Percentiles rank a stretch among this genome's conserved stretches.
Conservation (phyloP, 2,797 vertebrate genomes). For the Aotus griseimembra region DNA sequence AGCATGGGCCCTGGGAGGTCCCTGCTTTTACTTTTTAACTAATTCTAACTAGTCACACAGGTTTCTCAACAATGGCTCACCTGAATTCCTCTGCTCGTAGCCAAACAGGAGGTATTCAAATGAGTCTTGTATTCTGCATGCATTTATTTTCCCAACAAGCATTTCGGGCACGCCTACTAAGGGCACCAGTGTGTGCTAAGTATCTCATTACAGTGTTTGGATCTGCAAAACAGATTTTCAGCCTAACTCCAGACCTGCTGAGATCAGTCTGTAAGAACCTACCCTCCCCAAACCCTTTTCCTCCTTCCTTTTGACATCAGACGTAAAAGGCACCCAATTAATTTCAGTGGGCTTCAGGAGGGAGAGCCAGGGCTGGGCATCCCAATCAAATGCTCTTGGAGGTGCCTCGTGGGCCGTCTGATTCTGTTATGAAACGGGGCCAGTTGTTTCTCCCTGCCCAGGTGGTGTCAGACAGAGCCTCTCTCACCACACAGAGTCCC, state of each 20-base stretch:
- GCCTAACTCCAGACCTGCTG: not conserved
- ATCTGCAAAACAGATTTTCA: not conserved
- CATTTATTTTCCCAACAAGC: not conserved
- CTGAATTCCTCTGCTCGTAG: slow-evolving; percentile 45
- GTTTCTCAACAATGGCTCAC: slow-evolving; percentile 57
- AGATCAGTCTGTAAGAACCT: not conserved
- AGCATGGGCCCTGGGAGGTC: slow-evolving; percentile 36
- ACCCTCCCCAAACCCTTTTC: not conserved
- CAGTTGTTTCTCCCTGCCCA: not conserved
- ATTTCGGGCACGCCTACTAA: not conserved
- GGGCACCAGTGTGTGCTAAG: not conserved
- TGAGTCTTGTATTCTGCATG: not conserved
- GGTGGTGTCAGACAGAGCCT: not conserved
- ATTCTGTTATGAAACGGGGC: not conserved
- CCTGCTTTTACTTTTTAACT: slow-evolving; percentile 69
- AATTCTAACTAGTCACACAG: slow-evolving; percentile 44
- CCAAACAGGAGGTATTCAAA: not conserved
- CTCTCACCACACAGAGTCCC: not conserved
- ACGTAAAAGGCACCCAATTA: not conserved
- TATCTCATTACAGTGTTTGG: not conserved
- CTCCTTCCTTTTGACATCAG: not conserved
- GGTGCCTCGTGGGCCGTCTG: not conserved
- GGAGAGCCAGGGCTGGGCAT: not conserved
- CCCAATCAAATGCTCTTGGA: not conserved
- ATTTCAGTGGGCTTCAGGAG: not conserved